Percentiles rank a stretch among this genome's conserved stretches.
phyloP scores from a whole-genome alignment of 1,140 invertebrate species.

The Chironomus tepperi region DNA sequence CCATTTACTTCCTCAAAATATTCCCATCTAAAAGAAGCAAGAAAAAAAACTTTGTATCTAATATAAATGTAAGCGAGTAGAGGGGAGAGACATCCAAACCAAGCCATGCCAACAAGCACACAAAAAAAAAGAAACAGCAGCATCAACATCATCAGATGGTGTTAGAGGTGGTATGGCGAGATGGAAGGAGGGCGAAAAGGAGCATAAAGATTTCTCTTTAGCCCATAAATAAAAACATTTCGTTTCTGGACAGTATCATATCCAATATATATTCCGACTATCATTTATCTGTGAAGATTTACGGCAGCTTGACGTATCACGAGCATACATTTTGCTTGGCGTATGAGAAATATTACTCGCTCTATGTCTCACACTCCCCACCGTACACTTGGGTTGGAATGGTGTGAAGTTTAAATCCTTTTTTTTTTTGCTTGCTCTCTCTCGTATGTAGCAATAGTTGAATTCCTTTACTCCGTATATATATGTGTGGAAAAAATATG shows the following conservation, averaged over 20 bases:
- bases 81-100: too few species aligned
- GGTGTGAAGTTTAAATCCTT: conserved; percentile 1
- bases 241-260: conserved; percentile 20
- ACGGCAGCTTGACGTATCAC: conserved; percentile 17
- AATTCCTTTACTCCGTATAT: too few species aligned
- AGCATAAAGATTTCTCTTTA: not conserved
- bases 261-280: conserved; percentile 19
- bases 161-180: not conserved
- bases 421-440: not conserved
- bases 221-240: conserved; percentile 22
- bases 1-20: too few species aligned
- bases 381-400: not conserved
- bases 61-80: too few species aligned
- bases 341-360: not conserved
- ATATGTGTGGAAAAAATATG: too few species aligned
- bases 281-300: conserved; percentile 23
- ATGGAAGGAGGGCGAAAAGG: not conserved
- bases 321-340: not conserved
- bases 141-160: not conserved
- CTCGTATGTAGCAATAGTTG: too few species aligned
- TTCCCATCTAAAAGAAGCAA: too few species aligned
- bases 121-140: not conserved
- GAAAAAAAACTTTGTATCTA: too few species aligned
- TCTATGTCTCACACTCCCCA: not conserved
- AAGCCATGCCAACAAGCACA: too few species aligned